Conservation (phyloP, 2,797 vertebrate genomes). For the Menidia menidia region DNA sequence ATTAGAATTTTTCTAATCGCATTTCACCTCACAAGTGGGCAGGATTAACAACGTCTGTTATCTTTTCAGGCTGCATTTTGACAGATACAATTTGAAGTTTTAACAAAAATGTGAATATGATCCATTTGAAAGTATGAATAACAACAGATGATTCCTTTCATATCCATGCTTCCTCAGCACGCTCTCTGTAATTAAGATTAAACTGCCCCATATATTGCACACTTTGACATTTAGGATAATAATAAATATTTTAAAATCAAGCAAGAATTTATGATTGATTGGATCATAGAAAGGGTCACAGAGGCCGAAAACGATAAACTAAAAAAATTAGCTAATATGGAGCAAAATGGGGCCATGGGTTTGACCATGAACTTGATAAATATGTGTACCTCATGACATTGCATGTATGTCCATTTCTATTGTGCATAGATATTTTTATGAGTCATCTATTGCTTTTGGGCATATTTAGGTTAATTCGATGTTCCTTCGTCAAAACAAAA, state of each 20-base stretch:
- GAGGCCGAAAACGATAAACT: too few relatives aligned
- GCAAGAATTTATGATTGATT: neutral
- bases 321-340: too few relatives aligned
- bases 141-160: conserved; percentile 21
- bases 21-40: conserved; percentile 16
- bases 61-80: conserved; percentile 22
- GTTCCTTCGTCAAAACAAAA: too few relatives aligned
- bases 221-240: neutral
- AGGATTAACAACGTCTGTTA: conserved; percentile 27
- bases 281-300: neutral
- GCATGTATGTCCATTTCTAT: too few relatives aligned
- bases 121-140: neutral
- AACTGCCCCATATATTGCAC: conserved; percentile 28
- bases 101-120: conserved; percentile 15
- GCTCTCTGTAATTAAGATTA: conserved; percentile 29
- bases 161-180: conserved; percentile 12
- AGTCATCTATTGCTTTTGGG: too few relatives aligned
- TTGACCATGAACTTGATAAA: too few relatives aligned
- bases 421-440: too few relatives aligned
- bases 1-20: conserved; percentile 4
- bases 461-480: too few relatives aligned
- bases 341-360: too few relatives aligned
- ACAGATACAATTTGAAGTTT: conserved; percentile 25
- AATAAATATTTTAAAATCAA: conserved; percentile 25
- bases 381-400: too few relatives aligned